Evolutionary conservation across 2,888 invertebrate species (phyloP), one percentile per base, ranked within the genome.

Genomic region (Drosophila planitibia): DNA sequence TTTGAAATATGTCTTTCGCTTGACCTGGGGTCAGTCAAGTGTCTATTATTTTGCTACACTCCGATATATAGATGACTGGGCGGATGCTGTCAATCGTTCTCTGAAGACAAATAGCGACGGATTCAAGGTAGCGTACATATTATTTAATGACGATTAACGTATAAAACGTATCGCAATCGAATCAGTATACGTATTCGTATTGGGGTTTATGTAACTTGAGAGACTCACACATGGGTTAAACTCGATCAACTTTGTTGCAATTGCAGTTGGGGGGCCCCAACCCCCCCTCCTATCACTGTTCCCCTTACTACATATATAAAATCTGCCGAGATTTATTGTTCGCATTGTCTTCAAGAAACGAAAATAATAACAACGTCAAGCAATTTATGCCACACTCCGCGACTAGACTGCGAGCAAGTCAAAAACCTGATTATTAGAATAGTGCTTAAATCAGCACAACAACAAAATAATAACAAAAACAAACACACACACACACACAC

Each of bases 381-480:
- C 78, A 72, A 82, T 79, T 82, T 82, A 72, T 81, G 81, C 70
- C 76, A 73, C 68, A 61, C 66, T 74, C 68, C 44, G 76, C 39
- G 58, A 55, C 60, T 58, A 60, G 47, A 44, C 64, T n/a, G 58
- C 64, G 59, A 64, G 58, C 81, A 65, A 81, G 69, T 78, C 69
- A 73, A 83, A 82, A 82, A 82, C 82, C 82, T 81, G 82, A 83
- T 82, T 83, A 73, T 82, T 83, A 78, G 74, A 82, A 78, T 72
- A 83, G 69, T 81, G 67, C 68, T 74, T 82, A 80, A 77, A 74
- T 70, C 61, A 64, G 72, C 68, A 60, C 37, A 62, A 55, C 37
- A 68, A 37, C 12, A 53, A 28, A 71, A 65, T 37, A 65, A n/a
- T 30, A 65, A 67, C 44, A 70, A 63, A 58, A 41, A 39, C 55